Evolutionary conservation across 1,140 invertebrate genomes (phyloP).

Genomic region (Philopotamus ludificatus): DNA sequence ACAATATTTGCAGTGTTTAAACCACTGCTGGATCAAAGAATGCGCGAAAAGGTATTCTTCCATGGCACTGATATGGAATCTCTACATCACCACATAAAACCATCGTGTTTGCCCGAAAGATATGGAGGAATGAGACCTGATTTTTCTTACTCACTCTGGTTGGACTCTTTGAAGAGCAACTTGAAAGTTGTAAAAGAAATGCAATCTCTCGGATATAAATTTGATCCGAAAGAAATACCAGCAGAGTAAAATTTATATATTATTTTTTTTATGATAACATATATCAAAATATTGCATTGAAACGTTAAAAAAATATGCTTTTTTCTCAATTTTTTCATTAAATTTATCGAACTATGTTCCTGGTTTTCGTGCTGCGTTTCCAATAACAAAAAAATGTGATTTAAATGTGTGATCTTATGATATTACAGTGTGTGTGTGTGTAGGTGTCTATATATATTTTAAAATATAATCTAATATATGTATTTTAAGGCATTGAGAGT

Average conservation of each 20-base stretch:
- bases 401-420: too few relatives aligned
- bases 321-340: too few relatives aligned
- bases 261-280: too few relatives aligned
- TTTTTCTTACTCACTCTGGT: conserved; percentile 71
- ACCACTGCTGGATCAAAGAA: conserved; percentile 66
- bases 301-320: too few relatives aligned
- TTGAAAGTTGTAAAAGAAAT: conserved; percentile 64
- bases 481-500: too few relatives aligned
- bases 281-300: too few relatives aligned
- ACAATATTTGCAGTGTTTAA: conserved; percentile 76
- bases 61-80: conserved; percentile 74
- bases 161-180: conserved; percentile 61
- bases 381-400: too few relatives aligned
- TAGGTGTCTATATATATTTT: too few relatives aligned
- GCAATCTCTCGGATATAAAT: conserved; percentile 60
- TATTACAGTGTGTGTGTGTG: too few relatives aligned
- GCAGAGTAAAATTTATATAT: conserved; percentile 3
- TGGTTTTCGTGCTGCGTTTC: too few relatives aligned
- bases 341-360: too few relatives aligned
- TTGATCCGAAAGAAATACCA: conserved; percentile 43
- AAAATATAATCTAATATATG: too few relatives aligned
- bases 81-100: conserved; percentile 71
- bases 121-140: conserved; percentile 72
- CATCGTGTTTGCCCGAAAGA: conserved; percentile 67
- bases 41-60: conserved; percentile 71